Conservation (phyloP, 2,888 invertebrate species). For the Cheilosia vernalis region DNA sequence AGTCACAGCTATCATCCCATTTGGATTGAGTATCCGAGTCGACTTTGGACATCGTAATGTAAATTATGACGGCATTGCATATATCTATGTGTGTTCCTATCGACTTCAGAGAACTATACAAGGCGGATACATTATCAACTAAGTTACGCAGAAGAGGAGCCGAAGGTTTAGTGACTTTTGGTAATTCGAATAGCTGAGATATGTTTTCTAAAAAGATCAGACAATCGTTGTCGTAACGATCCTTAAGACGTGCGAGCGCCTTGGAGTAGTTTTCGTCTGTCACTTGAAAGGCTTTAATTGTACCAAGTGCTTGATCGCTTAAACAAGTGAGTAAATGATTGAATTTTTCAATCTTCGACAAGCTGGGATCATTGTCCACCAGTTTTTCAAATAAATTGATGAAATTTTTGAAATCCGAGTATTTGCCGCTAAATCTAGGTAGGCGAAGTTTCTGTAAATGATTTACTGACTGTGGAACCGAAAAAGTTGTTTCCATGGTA, state of each 20-base stretch:
- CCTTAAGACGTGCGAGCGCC: slow-evolving; percentile 12
- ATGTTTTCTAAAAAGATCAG: slow-evolving; percentile 40
- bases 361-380: slow-evolving; percentile 20
- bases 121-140: slow-evolving; percentile 28
- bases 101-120: slow-evolving; percentile 19
- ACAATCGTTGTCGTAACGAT: slow-evolving; percentile 40
- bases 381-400: slow-evolving; percentile 38
- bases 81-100: slow-evolving; percentile 9
- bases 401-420: slow-evolving; percentile 52
- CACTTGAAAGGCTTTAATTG: slow-evolving; percentile 41
- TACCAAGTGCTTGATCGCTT: slow-evolving; percentile 8
- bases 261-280: slow-evolving; percentile 27
- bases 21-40: slow-evolving; percentile 17
- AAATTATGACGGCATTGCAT: slow-evolving; percentile 25
- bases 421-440: slow-evolving; percentile 40
- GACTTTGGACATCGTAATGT: slow-evolving; percentile 17
- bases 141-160: slow-evolving; percentile 1
- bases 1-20: slow-evolving; percentile 30
- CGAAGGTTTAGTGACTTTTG: background rate
- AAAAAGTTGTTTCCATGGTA: slow-evolving; percentile 7
- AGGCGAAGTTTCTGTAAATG: slow-evolving; percentile 36
- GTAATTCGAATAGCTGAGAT: slow-evolving; percentile 9
- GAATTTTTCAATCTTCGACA: slow-evolving; percentile 54
- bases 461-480: slow-evolving; percentile 14
- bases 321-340: slow-evolving; percentile 46